A percentile compares a stretch with the other conserved stretches of the same genome.
These are phyloP conservation scores for Amblyornis subalaris DNA, from an alignment of 2,113 vertebrate species.

Conservation along the genomic window DNA sequence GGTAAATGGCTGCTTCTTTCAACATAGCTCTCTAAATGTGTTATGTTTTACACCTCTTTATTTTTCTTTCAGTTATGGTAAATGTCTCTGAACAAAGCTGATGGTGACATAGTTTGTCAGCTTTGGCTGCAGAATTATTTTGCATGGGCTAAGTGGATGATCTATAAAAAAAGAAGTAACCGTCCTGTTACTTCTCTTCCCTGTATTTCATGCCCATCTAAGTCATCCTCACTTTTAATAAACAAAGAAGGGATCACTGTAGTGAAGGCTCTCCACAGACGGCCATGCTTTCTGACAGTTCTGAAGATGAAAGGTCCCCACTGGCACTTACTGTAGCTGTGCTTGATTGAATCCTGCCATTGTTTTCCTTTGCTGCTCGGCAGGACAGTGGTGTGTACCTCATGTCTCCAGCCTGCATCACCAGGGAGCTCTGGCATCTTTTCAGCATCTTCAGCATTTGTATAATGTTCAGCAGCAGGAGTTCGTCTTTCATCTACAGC, in stretches of 20 bases:
- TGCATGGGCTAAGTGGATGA: not conserved
- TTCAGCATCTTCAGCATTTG: not conserved
- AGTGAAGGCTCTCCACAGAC: not conserved
- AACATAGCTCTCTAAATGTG: not conserved
- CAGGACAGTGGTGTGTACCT: not conserved
- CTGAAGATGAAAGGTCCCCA: constrained; percentile 11
- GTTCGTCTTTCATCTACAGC: constrained; percentile 21
- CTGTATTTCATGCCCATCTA: not conserved
- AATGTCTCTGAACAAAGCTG: constrained; percentile 20
- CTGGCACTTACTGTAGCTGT: not conserved
- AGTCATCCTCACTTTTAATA: not conserved
- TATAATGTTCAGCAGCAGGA: not conserved
- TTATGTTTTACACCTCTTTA: not conserved
- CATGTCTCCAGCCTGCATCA: not conserved
- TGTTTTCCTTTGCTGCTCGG: not conserved
- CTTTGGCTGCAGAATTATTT: not conserved
- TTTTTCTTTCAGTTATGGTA: constrained; percentile 21
- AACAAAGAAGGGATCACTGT: not conserved
- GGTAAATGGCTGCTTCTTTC: not conserved
- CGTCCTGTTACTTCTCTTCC: not conserved
- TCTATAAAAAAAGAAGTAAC: not conserved
- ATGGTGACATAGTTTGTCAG: constrained; percentile 1
- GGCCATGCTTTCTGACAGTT: not conserved
- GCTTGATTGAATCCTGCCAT: not conserved
- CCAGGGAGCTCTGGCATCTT: constrained; percentile 26